These are phyloP conservation scores for Microplitis manilae DNA, from an alignment of 2,888 invertebrate species.

Conservation along the genomic window DNA sequence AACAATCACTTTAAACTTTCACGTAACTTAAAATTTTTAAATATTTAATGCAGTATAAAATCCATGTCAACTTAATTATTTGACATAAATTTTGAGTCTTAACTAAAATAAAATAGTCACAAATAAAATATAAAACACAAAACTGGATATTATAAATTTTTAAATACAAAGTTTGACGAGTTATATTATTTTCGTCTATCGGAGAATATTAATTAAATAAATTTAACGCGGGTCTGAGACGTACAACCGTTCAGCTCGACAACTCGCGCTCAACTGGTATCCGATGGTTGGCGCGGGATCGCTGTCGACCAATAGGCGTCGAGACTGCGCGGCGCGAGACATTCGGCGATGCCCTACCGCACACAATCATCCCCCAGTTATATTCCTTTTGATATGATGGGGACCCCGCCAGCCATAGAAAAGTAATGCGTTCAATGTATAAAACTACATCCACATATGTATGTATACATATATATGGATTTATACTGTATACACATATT, in stretches of 20 bases:
- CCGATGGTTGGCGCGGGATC: slow-evolving; percentile 63
- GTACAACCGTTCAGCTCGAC: slow-evolving; percentile 64
- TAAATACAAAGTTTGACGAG: background rate
- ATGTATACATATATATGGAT: background rate
- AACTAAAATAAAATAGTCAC: background rate
- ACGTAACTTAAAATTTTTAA: too few species aligned
- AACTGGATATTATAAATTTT: background rate
- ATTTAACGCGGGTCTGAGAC: slow-evolving; percentile 43
- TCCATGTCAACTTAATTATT: too few species aligned
- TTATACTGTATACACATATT: background rate
- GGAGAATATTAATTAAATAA: background rate
- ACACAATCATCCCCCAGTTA: slow-evolving; percentile 26
- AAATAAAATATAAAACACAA: background rate
- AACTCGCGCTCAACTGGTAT: slow-evolving; percentile 71
- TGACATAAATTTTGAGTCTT: too few species aligned
- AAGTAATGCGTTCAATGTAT: background rate
- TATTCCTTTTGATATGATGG: slow-evolving; percentile 14
- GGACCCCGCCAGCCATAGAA: slow-evolving; percentile 3
- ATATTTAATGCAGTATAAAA: too few species aligned
- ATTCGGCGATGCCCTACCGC: slow-evolving; percentile 29
- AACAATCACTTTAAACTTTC: too few species aligned
- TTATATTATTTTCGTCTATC: background rate
- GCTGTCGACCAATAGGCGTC: slow-evolving; percentile 60
- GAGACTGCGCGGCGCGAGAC: slow-evolving; percentile 67
- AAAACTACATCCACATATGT: background rate